Evolutionary conservation across 2,113 vertebrate species (phyloP), one percentile per base, ranked within the genome.

Genomic region (Eudorcas thomsonii): DNA sequence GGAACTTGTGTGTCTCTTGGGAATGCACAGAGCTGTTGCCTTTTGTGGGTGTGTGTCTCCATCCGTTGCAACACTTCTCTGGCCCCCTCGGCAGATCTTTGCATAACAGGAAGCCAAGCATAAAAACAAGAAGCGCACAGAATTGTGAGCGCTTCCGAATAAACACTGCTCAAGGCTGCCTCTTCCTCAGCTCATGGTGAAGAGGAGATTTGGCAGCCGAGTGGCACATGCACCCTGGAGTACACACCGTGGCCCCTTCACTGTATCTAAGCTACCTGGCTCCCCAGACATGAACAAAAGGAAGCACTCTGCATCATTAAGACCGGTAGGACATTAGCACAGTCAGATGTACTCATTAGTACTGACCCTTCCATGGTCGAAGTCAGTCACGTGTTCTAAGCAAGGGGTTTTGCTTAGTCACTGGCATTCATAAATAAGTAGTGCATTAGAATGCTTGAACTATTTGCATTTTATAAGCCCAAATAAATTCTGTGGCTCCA

Each of bases 31-130:
- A 16, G 3, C 43, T 77, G 36, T 62, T 64, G 50, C 80, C 54
- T 95, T 26, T 77, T 78, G 36, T 84, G 59, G 13, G 45, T 85
- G 2, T n/a, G 52, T 71, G 78, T 94, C 88, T 87, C 60, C 50
- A 87, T 85, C 62, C 3, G 62, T 96, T 97, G 62, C 97, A 86
- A 97, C 82, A 96, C 80, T 90, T 93, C 26, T 43, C 78, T 11
- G 1, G 54, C 88, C 82, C 54, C 85, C 85, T 84, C 67, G 1
- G 60, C 62, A 62, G 80, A 19, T 96, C 87, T 96, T 91, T 98
- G 96, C 96, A 98, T 96, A 98, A 98, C 97, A 98, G 98, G 98
- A 98, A 98, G 95, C 90, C 77, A 54, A 96, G 30, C 55, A 71
- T 90, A 97, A 97, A 96, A 98, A 97, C 97, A 90, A 93, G 91